phyloP scores from a whole-genome alignment of 2,797 vertebrate species.

The Chromobotia macracanthus region DNA sequence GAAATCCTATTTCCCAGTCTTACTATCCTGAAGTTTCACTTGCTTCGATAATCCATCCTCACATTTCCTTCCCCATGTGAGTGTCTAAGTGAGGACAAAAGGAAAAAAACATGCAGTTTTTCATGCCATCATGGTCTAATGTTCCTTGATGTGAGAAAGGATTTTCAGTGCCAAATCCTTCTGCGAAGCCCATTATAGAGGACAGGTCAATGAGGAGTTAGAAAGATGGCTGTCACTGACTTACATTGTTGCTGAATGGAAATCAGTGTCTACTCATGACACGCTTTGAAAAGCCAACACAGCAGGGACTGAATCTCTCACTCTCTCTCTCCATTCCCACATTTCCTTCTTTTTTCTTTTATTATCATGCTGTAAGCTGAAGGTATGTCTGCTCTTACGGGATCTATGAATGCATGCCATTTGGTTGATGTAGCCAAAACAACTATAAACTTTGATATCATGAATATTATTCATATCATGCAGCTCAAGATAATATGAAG shows the following conservation, averaged over 20 bases:
- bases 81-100: conserved; percentile 5
- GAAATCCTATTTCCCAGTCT: background rate
- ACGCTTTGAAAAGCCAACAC: conserved; percentile 48
- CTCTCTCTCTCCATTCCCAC: background rate
- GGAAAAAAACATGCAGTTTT: background rate
- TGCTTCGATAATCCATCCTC: conserved; percentile 8
- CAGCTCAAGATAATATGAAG: background rate
- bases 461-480: no score
- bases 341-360: conserved; percentile 33
- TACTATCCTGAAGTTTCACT: background rate
- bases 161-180: conserved; percentile 33
- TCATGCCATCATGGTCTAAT: conserved; percentile 18
- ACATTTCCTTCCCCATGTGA: background rate
- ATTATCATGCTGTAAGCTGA: conserved; percentile 6
- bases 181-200: conserved; percentile 49
- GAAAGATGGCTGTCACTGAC: conserved; percentile 46
- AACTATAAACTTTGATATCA: no score
- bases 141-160: conserved; percentile 41
- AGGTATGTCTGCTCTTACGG: background rate
- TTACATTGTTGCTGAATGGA: conserved; percentile 43
- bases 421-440: no score
- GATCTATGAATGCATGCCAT: conserved; percentile 3
- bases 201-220: conserved; percentile 54
- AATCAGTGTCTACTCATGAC: conserved; percentile 50
- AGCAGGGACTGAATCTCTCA: conserved; percentile 18